Conservation (phyloP, 2,113 vertebrate genomes). For the Protobothrops flavoviridis region DNA sequence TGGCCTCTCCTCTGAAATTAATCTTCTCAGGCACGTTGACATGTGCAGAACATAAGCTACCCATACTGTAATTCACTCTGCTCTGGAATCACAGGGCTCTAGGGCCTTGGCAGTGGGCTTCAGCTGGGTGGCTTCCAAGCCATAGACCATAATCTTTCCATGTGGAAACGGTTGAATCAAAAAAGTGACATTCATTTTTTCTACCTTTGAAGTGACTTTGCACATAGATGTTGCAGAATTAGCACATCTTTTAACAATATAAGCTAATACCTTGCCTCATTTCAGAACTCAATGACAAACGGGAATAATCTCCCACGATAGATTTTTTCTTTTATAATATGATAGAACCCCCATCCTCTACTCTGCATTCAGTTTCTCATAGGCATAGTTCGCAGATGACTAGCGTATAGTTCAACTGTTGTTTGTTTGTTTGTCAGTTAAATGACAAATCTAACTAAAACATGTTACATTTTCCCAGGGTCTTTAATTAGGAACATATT, state of each 20-base stretch:
- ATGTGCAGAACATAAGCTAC: constrained; percentile 13
- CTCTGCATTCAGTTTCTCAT: constrained; percentile 10
- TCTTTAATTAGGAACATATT: constrained; percentile 9
- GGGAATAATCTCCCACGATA: neutral
- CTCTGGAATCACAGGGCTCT: neutral
- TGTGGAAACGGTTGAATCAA: constrained; percentile 6
- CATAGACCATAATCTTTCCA: constrained; percentile 10
- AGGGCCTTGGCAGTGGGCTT: neutral
- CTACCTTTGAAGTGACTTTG: constrained; percentile 23
- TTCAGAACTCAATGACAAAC: neutral
- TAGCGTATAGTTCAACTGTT: constrained; percentile 12
- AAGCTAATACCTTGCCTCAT: neutral
- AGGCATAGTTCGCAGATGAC: constrained; percentile 33
- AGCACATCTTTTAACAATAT: constrained; percentile 8
- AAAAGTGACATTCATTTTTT: neutral
- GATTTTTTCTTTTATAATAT: neutral
- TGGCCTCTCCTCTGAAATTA: neutral
- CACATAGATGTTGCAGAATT: constrained; percentile 17
- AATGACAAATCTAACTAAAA: constrained; percentile 17
- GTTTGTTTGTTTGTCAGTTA: constrained; percentile 33
- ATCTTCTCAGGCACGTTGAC: constrained; percentile 3
- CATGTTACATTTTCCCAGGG: constrained; percentile 22
- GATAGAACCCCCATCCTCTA: neutral
- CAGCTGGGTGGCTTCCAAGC: neutral
- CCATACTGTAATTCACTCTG: neutral